Evolutionary conservation across 2,888 invertebrate species (phyloP).

Genomic region (Protophormia terraenovae): DNA sequence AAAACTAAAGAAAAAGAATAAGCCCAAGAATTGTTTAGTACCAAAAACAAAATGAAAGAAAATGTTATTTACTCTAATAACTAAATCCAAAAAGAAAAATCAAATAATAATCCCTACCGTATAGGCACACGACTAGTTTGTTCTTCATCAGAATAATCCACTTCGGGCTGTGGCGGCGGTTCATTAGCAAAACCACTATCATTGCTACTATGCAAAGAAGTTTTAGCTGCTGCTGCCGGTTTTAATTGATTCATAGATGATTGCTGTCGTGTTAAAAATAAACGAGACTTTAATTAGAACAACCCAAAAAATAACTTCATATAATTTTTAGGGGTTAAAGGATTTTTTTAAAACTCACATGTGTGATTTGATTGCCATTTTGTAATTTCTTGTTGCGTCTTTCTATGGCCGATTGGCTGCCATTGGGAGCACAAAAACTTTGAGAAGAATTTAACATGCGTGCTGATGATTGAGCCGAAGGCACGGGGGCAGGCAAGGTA

Average conservation of each 20-base stretch:
- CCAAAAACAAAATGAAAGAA: neutral
- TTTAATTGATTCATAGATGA: conserved; percentile 73
- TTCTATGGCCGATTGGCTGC: conserved; percentile 76
- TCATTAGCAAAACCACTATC: conserved; percentile 96
- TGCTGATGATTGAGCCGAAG: conserved; percentile 80
- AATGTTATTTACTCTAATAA: conserved; percentile 54
- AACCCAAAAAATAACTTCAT: neutral
- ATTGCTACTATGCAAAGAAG: conserved; percentile 93
- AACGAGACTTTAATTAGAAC: conserved; percentile 47
- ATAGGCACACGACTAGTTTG: conserved; percentile 84
- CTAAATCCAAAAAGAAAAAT: neutral
- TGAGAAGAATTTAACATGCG: conserved; percentile 85
- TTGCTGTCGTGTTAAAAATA: conserved; percentile 59
- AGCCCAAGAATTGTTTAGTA: too few relatives aligned
- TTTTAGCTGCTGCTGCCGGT: conserved; percentile 84
- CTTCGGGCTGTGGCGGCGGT: conserved; percentile 92
- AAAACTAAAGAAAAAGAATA: conserved; percentile 14
- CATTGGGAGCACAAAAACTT: conserved; percentile 82
- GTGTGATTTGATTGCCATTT: conserved; percentile 76
- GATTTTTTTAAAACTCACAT: conserved; percentile 69
- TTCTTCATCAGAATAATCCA: conserved; percentile 95
- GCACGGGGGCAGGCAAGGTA: conserved; percentile 87
- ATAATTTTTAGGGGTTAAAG: conserved; percentile 3
- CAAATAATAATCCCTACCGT: conserved; percentile 78
- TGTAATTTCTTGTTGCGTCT: conserved; percentile 76